Conservation (phyloP, 1,140 invertebrate genomes). For the Anoplophora glabripennis region DNA sequence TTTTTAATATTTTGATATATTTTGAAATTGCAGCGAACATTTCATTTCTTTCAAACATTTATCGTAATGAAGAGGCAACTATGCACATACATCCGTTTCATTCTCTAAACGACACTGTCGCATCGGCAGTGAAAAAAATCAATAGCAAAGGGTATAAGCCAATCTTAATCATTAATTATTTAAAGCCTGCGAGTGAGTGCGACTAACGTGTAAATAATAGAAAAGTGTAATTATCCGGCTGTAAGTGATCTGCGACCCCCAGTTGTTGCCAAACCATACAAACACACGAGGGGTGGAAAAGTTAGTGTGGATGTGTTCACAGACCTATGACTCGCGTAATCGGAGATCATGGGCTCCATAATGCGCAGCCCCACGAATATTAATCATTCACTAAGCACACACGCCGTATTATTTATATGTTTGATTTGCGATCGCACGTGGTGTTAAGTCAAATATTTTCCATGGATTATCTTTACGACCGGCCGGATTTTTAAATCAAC, state of each 20-base stretch:
- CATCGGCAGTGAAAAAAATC: too few species aligned
- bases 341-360: slow-evolving; percentile 24
- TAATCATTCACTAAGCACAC: slow-evolving; percentile 35
- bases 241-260: slow-evolving; percentile 36
- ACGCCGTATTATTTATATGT: slow-evolving; percentile 34
- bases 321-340: slow-evolving; percentile 34
- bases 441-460: slow-evolving; percentile 34
- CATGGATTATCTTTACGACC: slow-evolving; percentile 16
- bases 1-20: too few species aligned
- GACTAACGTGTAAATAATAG: slow-evolving; percentile 35
- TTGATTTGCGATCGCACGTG: slow-evolving; percentile 32
- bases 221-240: slow-evolving; percentile 37
- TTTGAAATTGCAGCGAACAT: too few species aligned
- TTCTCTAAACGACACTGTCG: too few species aligned
- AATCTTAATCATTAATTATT: slow-evolving; percentile 21
- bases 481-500: too few species aligned
- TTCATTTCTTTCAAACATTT: too few species aligned
- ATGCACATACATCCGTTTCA: too few species aligned
- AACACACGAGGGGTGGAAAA: slow-evolving; percentile 24
- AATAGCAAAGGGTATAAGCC: slow-evolving; percentile 12
- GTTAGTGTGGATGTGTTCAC: slow-evolving; percentile 17
- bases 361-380: slow-evolving; percentile 21
- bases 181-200: slow-evolving; percentile 22
- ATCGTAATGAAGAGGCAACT: too few species aligned
- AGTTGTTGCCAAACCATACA: slow-evolving; percentile 34